phyloP scores from a whole-genome alignment of 2,797 vertebrate genomes.

The Nyctibius grandis region DNA sequence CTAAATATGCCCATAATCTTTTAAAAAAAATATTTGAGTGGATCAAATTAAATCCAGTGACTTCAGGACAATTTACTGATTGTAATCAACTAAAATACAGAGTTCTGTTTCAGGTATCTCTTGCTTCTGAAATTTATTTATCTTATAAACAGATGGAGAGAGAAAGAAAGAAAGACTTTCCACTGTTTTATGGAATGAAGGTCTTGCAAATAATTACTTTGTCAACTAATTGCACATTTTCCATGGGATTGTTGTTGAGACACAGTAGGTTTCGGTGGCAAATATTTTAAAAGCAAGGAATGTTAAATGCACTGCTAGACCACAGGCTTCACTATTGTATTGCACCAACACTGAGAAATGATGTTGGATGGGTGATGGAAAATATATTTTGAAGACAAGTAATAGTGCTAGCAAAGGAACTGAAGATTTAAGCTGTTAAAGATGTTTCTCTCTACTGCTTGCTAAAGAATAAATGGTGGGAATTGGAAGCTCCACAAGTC shows the following conservation, averaged over 20 bases:
- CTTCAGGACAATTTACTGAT: neutral
- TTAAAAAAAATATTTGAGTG: neutral
- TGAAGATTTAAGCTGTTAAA: neutral
- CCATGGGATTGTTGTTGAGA: neutral
- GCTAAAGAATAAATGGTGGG: constrained; percentile 9
- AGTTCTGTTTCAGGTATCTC: neutral
- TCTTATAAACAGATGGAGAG: neutral
- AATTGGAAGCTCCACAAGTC: neutral
- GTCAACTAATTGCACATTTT: neutral
- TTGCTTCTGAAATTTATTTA: neutral
- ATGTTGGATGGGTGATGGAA: neutral
- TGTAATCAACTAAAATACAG: neutral
- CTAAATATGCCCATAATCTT: neutral
- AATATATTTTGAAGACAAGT: neutral
- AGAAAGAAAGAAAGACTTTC: neutral
- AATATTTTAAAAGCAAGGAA: neutral
- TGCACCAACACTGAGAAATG: neutral
- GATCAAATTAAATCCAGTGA: neutral
- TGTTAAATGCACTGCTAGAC: neutral
- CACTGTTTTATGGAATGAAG: neutral
- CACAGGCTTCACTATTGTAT: neutral
- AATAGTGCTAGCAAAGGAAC: neutral
- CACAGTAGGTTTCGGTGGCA: neutral
- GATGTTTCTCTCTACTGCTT: neutral
- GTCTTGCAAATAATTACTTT: neutral